Evolutionary conservation across 1,140 invertebrate species (phyloP).

Genomic region (Lasioglossum baleicum): DNA sequence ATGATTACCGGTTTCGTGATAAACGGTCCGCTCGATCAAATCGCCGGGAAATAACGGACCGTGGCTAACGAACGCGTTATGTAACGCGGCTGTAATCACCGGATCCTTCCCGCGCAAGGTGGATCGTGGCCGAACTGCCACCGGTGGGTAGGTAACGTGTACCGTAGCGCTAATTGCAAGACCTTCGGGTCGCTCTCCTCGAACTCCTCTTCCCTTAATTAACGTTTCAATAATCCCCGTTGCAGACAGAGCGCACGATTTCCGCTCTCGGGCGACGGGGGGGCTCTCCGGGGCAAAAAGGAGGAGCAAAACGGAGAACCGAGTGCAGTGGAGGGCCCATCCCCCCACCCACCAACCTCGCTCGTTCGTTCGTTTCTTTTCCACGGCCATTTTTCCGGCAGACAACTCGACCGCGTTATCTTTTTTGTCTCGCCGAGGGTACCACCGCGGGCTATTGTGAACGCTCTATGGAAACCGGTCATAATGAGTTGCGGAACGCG

Average conservation of each 20-base stretch:
- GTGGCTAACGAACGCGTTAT: slow-evolving; percentile 59
- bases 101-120: slow-evolving; percentile 47
- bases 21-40: slow-evolving; percentile 64
- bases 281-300: neutral
- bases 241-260: neutral
- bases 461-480: neutral
- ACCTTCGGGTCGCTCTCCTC: slow-evolving; percentile 51
- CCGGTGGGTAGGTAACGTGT: slow-evolving; percentile 20
- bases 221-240: slow-evolving; percentile 60
- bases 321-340: neutral
- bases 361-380: neutral
- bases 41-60: slow-evolving; percentile 54
- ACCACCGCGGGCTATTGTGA: neutral
- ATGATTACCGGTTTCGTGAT: slow-evolving; percentile 61
- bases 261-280: no score
- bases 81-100: slow-evolving; percentile 66
- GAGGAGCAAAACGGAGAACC: neutral
- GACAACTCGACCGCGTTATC: slow-evolving; percentile 25
- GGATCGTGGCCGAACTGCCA: slow-evolving; percentile 42
- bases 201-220: slow-evolving; percentile 51
- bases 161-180: slow-evolving; percentile 56
- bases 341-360: neutral
- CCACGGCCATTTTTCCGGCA: slow-evolving; percentile 6
- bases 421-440: neutral
- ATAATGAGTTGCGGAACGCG: slow-evolving; percentile 22